Percentiles rank a stretch among this genome's conserved stretches.
These are phyloP conservation scores for Galerucella calmariensis DNA, from an alignment of 2,888 invertebrate species.

Conservation along the genomic window DNA sequence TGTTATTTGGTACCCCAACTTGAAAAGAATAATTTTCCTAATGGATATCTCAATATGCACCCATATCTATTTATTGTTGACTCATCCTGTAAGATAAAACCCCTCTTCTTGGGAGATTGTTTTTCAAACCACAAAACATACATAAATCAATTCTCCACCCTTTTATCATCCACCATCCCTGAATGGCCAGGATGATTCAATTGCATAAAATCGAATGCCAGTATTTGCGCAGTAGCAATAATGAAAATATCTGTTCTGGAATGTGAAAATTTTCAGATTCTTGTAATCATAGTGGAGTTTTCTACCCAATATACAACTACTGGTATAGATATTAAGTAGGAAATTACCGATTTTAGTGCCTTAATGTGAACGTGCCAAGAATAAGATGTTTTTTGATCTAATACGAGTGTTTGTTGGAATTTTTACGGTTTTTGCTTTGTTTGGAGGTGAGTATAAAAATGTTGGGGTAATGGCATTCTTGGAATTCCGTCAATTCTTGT, in stretches of 20 bases:
- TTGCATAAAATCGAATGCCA: conserved; percentile 36
- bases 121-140: conserved; percentile 23
- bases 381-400: conserved; percentile 32
- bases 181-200: conserved; percentile 27
- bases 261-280: conserved; percentile 36
- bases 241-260: conserved; percentile 36
- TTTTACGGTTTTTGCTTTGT: conserved; percentile 35
- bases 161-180: conserved; percentile 26
- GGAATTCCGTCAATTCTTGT: conserved; percentile 16
- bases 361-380: conserved; percentile 32
- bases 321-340: conserved; percentile 12
- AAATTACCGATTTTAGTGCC: conserved; percentile 24
- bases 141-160: conserved; percentile 34
- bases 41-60: conserved; percentile 4
- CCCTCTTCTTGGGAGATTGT: conserved; percentile 16
- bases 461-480: conserved; percentile 8
- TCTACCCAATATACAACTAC: conserved; percentile 22
- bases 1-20: not conserved
- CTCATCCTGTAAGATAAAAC: conserved; percentile 11
- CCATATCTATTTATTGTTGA: not conserved
- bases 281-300: conserved; percentile 29
- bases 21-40: conserved; percentile 3
- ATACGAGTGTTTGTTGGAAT: conserved; percentile 27
- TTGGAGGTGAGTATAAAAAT: conserved; percentile 34
- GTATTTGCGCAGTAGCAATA: conserved; percentile 37